A percentile compares a stretch with the other conserved stretches of the same genome.
Evolutionary conservation across 2,888 invertebrate genomes (phyloP).

Genomic region (Temnothorax ravouxi): DNA sequence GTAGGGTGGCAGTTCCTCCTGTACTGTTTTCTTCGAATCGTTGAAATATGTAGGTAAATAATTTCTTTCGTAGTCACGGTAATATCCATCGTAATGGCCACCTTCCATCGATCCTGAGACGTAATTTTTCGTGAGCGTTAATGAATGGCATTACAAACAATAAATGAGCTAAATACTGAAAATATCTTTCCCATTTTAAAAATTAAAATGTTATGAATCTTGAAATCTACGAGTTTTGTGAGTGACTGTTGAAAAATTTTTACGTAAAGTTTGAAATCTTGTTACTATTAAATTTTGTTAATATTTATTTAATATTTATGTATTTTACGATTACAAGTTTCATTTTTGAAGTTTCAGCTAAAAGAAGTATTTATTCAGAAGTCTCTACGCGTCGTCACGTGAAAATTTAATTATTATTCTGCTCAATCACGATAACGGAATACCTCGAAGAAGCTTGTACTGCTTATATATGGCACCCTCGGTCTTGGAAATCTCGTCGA

Average conservation of each 20-base stretch:
- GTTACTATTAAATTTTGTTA: background rate
- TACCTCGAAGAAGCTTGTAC: slow-evolving; percentile 83
- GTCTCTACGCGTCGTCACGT: background rate
- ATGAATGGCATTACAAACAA: background rate
- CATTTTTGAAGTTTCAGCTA: background rate
- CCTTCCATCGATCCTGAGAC: slow-evolving; percentile 70
- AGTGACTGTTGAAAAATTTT: background rate
- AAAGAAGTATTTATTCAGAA: background rate
- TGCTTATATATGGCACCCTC: slow-evolving; percentile 83
- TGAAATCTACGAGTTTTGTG: background rate
- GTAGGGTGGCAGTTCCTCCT: slow-evolving; percentile 73
- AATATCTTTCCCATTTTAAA: background rate
- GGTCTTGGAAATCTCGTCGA: slow-evolving; percentile 85
- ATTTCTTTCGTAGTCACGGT: slow-evolving; percentile 81
- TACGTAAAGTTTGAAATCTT: background rate
- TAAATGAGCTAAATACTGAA: background rate
- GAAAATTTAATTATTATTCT: background rate
- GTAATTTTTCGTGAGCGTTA: background rate
- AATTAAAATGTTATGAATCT: background rate
- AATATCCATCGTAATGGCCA: slow-evolving; percentile 83
- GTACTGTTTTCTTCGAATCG: background rate
- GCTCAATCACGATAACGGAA: background rate
- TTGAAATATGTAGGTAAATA: background rate
- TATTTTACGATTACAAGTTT: background rate
- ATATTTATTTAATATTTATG: background rate